These are phyloP conservation scores for Deilephila elpenor DNA, from an alignment of 2,888 invertebrate genomes.

Conservation along the genomic window DNA sequence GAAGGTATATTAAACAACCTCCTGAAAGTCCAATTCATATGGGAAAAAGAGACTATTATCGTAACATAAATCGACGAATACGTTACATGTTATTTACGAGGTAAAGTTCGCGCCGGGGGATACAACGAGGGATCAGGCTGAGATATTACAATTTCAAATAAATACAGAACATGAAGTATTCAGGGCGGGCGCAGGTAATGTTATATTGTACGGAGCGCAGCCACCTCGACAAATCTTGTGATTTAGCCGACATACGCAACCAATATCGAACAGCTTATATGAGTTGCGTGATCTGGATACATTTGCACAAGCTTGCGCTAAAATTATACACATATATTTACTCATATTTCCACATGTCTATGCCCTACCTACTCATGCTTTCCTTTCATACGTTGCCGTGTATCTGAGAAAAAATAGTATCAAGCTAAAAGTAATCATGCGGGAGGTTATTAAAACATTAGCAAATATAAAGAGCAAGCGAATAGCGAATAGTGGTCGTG, in stretches of 20 bases:
- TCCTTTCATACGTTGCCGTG: background rate
- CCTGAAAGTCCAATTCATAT: conserved; percentile 53
- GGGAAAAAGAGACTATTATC: conserved; percentile 67
- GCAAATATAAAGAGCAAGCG: conserved; percentile 33
- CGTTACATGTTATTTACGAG: conserved; percentile 78
- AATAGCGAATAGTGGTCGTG: conserved; percentile 53
- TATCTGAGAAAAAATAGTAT: conserved; percentile 29
- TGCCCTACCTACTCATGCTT: background rate
- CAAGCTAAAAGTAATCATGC: conserved; percentile 35
- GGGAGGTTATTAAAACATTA: conserved; percentile 25
- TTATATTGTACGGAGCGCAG: conserved; percentile 77
- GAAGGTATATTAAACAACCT: conserved; percentile 42
- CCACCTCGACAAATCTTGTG: conserved; percentile 83
- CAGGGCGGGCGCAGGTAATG: conserved; percentile 80
- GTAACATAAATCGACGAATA: conserved; percentile 75
- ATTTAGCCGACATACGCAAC: conserved; percentile 82
- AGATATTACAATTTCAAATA: conserved; percentile 84
- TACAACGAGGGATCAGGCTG: conserved; percentile 78
- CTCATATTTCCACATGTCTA: background rate
- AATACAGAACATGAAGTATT: conserved; percentile 83
- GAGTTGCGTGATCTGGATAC: conserved; percentile 80
- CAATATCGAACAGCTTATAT: conserved; percentile 79
- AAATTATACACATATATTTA: background rate
- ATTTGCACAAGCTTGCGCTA: conserved; percentile 64
- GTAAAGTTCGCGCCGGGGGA: conserved; percentile 70